These are phyloP conservation scores for Carcina quercana DNA, from an alignment of 2,888 invertebrate genomes.

Conservation along the genomic window DNA sequence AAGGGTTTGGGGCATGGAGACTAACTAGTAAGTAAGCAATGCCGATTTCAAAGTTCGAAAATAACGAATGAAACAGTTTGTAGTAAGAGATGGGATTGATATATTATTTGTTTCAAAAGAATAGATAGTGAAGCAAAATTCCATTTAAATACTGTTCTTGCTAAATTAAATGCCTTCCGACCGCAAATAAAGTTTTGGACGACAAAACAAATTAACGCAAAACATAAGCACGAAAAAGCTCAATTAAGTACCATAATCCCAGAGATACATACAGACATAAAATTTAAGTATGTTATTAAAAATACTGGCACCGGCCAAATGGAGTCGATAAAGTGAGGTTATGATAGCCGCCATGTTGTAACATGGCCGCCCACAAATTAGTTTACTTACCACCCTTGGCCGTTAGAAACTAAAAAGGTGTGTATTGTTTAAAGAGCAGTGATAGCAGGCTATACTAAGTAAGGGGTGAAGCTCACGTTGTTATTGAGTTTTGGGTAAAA, in stretches of 20 bases:
- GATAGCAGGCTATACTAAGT: not conserved
- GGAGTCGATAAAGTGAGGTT: constrained; percentile 56
- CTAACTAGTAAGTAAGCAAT: too few species aligned
- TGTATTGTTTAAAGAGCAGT: not conserved
- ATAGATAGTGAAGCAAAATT: too few species aligned
- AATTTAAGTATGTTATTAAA: constrained; percentile 67
- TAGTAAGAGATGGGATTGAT: too few species aligned
- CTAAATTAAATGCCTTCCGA: not conserved
- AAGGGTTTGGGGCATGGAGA: too few species aligned
- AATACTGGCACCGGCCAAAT: constrained; percentile 61
- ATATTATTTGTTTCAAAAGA: too few species aligned
- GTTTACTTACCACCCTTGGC: constrained; percentile 23
- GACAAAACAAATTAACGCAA: constrained; percentile 29
- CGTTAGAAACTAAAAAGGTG: not conserved
- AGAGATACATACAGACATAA: constrained; percentile 57
- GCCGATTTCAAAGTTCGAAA: too few species aligned
- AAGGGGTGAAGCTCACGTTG: constrained; percentile 5
- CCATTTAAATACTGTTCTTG: not conserved
- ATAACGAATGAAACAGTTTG: too few species aligned
- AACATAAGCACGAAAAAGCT: constrained; percentile 42
- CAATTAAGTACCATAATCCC: constrained; percentile 51
- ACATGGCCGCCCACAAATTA: constrained; percentile 48
- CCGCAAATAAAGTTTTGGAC: constrained; percentile 11
- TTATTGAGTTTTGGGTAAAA: constrained; percentile 51
- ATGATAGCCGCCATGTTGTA: constrained; percentile 51